Percentiles rank a stretch among this genome's conserved stretches.
phyloP scores from a whole-genome alignment of 2,797 vertebrate genomes.

The Rhinophrynus dorsalis region DNA sequence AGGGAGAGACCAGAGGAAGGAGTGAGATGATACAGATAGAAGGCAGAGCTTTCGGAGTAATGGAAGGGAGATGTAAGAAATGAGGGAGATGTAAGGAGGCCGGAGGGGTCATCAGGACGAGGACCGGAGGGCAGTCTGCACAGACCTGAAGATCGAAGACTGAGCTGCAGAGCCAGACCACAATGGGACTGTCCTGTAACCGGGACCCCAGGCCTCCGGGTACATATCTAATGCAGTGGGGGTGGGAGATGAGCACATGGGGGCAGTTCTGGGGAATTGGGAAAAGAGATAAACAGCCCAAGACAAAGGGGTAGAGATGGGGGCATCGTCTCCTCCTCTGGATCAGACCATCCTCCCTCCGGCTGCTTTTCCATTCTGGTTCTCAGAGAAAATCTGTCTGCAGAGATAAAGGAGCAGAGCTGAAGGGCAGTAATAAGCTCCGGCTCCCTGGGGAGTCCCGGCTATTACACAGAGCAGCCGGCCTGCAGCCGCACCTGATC shows the following conservation, averaged over 20 bases:
- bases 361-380: neutral
- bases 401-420: neutral
- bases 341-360: neutral
- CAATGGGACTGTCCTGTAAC: too few relatives aligned
- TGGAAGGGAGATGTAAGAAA: too few relatives aligned
- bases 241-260: neutral
- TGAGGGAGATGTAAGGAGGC: too few relatives aligned
- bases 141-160: too few relatives aligned
- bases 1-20: neutral
- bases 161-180: too few relatives aligned
- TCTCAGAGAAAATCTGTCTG: constrained; percentile 5
- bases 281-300: neutral
- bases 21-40: neutral
- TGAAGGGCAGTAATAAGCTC: neutral
- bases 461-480: neutral
- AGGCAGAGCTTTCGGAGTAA: too few relatives aligned
- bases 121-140: neutral
- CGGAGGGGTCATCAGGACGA: too few relatives aligned
- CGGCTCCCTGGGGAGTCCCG: neutral
- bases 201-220: too few relatives aligned
- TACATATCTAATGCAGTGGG: too few relatives aligned
- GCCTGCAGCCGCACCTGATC: constrained; percentile 62
- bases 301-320: neutral
- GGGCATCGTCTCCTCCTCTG: neutral
- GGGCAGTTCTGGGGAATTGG: neutral